phyloP scores from a whole-genome alignment of 2,888 invertebrate genomes.

The Gryllus longicercus region DNA sequence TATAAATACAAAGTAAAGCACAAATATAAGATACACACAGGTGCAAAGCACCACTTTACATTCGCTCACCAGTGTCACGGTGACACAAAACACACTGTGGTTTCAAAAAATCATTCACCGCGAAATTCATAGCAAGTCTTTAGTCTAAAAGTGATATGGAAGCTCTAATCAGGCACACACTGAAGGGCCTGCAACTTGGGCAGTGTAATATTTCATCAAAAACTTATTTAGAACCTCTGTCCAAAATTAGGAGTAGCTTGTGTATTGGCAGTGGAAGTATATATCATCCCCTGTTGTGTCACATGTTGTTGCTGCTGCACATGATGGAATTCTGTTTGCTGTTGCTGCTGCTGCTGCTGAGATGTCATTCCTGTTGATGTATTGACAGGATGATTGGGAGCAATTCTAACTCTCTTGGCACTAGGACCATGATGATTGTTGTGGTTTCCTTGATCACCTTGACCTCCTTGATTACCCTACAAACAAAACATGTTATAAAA shows the following conservation, averaged over 20 bases:
- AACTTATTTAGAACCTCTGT: conserved; percentile 31
- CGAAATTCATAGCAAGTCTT: not conserved
- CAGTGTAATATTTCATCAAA: not conserved
- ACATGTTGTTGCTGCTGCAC: conserved; percentile 38
- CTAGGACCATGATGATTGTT: conserved; percentile 56
- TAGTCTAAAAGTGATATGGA: not conserved
- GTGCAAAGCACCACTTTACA: too few species aligned
- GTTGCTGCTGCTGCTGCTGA: conserved; percentile 46
- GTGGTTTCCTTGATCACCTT: conserved; percentile 41
- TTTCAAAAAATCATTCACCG: too few species aligned
- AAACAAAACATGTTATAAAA: not conserved
- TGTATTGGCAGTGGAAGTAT: conserved; percentile 39
- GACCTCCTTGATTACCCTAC: conserved; percentile 40
- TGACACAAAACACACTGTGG: too few species aligned
- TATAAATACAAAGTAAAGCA: too few species aligned
- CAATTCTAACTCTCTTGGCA: conserved; percentile 63
- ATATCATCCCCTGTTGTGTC: conserved; percentile 38
- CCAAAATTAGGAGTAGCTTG: conserved; percentile 36
- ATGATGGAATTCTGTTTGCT: conserved; percentile 39
- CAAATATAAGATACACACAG: too few species aligned
- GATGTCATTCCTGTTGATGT: conserved; percentile 47
- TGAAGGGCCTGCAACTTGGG: not conserved
- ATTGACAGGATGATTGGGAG: conserved; percentile 49
- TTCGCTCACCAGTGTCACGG: too few species aligned
- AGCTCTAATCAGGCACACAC: not conserved